Conservation (phyloP, 2,888 invertebrate species). For the Cephus rjabovi region DNA sequence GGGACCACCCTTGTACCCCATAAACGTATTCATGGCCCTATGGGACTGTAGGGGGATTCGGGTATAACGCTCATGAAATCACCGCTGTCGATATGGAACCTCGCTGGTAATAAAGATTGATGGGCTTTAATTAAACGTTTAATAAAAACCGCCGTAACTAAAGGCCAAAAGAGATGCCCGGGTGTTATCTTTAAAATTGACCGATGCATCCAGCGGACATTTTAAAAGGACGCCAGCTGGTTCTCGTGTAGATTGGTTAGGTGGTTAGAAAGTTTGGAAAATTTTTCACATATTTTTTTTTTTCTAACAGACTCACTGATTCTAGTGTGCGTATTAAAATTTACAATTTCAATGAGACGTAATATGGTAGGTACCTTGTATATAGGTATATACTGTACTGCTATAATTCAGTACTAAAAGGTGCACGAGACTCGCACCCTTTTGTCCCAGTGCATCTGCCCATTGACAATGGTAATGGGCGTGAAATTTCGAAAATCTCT, state of each 20-base stretch:
- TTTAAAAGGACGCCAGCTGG: not conserved
- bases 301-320: not conserved
- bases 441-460: slow-evolving; percentile 52
- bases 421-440: slow-evolving; percentile 44
- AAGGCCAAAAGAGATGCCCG: not conserved
- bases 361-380: not conserved
- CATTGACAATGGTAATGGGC: slow-evolving; percentile 63
- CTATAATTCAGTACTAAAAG: slow-evolving; percentile 22
- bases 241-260: not conserved
- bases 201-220: not conserved
- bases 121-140: slow-evolving; percentile 59
- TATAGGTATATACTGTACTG: not conserved
- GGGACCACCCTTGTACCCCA: slow-evolving; percentile 37
- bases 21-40: slow-evolving; percentile 58
- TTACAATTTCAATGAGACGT: not conserved
- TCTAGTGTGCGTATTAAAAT: not conserved
- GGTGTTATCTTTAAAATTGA: not conserved
- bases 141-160: slow-evolving; percentile 37
- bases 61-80: slow-evolving; percentile 48
- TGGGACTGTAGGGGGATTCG: slow-evolving; percentile 37
- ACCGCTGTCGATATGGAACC: slow-evolving; percentile 59
- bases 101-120: slow-evolving; percentile 63
- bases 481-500: slow-evolving; percentile 62
- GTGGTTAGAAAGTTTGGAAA: not conserved
- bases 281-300: not conserved